Evolutionary conservation across 1,140 invertebrate species (phyloP), one percentile per base, ranked within the genome.

Genomic region (Neodiprion fabricii): DNA sequence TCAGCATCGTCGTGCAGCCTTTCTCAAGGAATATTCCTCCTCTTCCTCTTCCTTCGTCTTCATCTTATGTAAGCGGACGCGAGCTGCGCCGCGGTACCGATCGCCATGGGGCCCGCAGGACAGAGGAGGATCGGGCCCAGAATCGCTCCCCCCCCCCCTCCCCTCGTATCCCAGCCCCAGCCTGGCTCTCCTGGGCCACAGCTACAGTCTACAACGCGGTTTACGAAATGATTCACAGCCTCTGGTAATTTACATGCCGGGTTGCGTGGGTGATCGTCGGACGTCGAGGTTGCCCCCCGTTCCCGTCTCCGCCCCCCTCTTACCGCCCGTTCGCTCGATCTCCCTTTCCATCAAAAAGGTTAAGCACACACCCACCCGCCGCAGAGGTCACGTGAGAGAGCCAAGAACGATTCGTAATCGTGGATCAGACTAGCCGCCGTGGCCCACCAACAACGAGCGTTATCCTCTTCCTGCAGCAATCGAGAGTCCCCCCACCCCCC

Each of bases 151-250:
- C 28, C 53, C 53, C 53, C 4, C 9, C 9, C 11, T 9, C 1
- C 4, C 53, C 28, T 40, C 28, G 28, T 40, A 61, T 17, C n/a
- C 80, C 75, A 75, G 77, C 72, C 81, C 78, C 79, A 75, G 78
- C 80, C 78, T 79, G 79, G 75, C 61, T 81, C 79, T 84, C 81
- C 83, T 83, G 17, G 17, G 17, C 17, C 17, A 21, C 17, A 21
- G 17, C 17, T 21, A 21, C 17, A 21, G 17, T 21, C 28, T 40
- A 40, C 28, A 40, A 40, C 28, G 28, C 28, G 28, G 28, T 79
- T 83, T 81, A 81, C 82, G 83, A 83, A 84, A 88, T 88, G 87
- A 88, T 88, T 88, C 86, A 87, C 82, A 86, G 87, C 86, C 86
- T 84, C 78, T 81, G 85, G 87, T 87, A 86, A 87, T 88, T 88